Conservation (phyloP, 2,888 invertebrate genomes). For the Hipparchia sbordonii region DNA sequence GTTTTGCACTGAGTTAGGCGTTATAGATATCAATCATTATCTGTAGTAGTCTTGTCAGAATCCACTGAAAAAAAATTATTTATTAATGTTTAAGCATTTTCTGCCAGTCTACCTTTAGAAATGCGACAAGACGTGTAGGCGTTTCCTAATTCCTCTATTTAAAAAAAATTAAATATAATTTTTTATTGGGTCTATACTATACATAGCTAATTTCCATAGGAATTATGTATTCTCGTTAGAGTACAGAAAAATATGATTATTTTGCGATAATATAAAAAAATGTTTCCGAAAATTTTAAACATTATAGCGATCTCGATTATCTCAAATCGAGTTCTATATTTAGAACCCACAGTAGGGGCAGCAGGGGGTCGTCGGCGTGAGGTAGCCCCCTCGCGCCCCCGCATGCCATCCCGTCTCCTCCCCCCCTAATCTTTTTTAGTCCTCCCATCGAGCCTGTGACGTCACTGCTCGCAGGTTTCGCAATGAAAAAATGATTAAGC, state of each 20-base stretch:
- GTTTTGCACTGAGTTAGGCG: too few relatives aligned
- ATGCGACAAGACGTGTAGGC: too few relatives aligned
- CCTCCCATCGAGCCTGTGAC: conserved; percentile 70
- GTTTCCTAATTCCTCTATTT: too few relatives aligned
- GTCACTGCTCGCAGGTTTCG: conserved; percentile 75
- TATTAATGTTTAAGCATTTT: too few relatives aligned
- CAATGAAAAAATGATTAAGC: conserved; percentile 71
- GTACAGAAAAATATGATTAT: neutral
- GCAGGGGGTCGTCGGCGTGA: conserved; percentile 48
- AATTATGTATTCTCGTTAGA: neutral
- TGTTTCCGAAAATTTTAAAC: neutral
- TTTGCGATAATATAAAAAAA: neutral
- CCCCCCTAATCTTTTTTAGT: conserved; percentile 73
- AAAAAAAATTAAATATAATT: too few relatives aligned
- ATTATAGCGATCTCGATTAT: neutral
- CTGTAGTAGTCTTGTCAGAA: too few relatives aligned
- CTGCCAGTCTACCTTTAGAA: too few relatives aligned
- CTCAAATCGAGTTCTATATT: conserved; percentile 49
- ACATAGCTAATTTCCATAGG: too few relatives aligned
- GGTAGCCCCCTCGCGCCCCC: conserved; percentile 47
- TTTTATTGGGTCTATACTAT: too few relatives aligned
- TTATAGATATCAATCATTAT: too few relatives aligned
- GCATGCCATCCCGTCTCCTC: conserved; percentile 51
- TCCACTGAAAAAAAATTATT: too few relatives aligned
- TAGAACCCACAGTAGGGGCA: conserved; percentile 50